These are phyloP conservation scores for Callinectes sapidus DNA, from an alignment of 2,888 invertebrate genomes.

Conservation along the genomic window DNA sequence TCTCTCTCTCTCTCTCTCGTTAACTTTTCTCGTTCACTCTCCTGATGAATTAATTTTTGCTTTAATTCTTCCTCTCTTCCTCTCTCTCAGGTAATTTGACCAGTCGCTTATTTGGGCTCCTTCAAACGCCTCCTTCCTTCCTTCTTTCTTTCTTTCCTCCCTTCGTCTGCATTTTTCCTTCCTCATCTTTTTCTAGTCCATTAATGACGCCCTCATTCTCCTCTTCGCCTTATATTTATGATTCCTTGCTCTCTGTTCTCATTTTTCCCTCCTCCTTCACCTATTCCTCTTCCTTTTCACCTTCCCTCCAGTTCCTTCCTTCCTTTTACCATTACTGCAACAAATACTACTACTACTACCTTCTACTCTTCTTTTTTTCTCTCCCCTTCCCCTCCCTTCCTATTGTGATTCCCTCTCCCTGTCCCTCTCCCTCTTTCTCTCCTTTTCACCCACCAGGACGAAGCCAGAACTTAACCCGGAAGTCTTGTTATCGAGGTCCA, in stretches of 20 bases:
- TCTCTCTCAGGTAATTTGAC: not conserved
- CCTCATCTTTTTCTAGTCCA: not conserved
- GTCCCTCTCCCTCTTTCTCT: not conserved
- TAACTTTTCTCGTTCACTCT: not conserved
- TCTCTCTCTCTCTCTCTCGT: constrained; percentile 10
- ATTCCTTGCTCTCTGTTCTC: not conserved
- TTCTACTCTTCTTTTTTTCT: not conserved
- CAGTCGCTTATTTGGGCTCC: not conserved
- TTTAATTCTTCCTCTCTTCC: not conserved
- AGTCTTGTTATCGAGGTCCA: constrained; percentile 20
- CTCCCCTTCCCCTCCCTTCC: not conserved
- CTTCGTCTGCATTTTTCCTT: not conserved
- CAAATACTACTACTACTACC: not conserved
- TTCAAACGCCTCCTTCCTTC: not conserved
- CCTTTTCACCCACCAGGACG: not conserved
- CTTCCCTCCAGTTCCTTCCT: not conserved
- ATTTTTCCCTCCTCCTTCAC: not conserved
- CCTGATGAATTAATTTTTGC: not conserved
- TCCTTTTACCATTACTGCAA: not conserved
- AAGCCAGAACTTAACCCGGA: constrained; percentile 9
- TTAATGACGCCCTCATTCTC: not conserved
- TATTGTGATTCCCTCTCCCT: not conserved
- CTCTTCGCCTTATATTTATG: not conserved
- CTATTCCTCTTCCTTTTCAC: not conserved
- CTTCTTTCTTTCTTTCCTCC: not conserved